A percentile compares a stretch with the other conserved stretches of the same genome.
These are phyloP conservation scores for Phyto melanocephala DNA, from an alignment of 2,888 invertebrate species.

Conservation along the genomic window DNA sequence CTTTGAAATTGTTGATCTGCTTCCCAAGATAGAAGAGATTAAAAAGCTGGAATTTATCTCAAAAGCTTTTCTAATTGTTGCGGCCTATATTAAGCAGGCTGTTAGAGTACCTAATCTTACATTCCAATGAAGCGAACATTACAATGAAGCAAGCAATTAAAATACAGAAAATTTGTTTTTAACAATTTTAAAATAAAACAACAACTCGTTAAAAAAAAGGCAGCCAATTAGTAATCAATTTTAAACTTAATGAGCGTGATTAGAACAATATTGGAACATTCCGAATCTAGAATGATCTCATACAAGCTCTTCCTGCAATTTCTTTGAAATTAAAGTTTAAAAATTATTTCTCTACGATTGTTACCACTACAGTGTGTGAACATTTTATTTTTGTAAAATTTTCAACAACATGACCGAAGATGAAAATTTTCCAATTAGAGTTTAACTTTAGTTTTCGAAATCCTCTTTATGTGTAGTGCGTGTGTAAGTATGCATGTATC, in stretches of 20 bases:
- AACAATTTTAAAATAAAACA: too few species aligned
- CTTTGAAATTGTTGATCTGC: too few species aligned
- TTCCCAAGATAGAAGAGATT: too few species aligned
- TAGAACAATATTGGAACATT: background rate
- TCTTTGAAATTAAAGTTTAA: background rate
- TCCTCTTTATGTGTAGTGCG: background rate
- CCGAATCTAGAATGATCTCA: background rate
- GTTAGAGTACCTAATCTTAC: too few species aligned
- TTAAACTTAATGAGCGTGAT: background rate
- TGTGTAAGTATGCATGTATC: background rate
- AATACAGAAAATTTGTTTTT: too few species aligned
- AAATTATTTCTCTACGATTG: background rate
- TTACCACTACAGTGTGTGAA: constrained; percentile 2
- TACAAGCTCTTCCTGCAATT: background rate
- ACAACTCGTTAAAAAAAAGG: too few species aligned
- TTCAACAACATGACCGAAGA: constrained; percentile 22
- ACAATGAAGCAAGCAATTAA: too few species aligned
- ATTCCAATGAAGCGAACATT: too few species aligned
- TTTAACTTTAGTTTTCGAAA: constrained; percentile 24
- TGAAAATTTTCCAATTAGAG: constrained; percentile 24
- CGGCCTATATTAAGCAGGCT: too few species aligned
- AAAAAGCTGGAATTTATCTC: too few species aligned
- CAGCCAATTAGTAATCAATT: too few species aligned
- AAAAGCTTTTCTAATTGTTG: too few species aligned
- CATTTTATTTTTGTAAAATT: constrained; percentile 25